Conservation (phyloP, 92 coral and sea anemone species). For the Parazoanthus atlanticus region DNA sequence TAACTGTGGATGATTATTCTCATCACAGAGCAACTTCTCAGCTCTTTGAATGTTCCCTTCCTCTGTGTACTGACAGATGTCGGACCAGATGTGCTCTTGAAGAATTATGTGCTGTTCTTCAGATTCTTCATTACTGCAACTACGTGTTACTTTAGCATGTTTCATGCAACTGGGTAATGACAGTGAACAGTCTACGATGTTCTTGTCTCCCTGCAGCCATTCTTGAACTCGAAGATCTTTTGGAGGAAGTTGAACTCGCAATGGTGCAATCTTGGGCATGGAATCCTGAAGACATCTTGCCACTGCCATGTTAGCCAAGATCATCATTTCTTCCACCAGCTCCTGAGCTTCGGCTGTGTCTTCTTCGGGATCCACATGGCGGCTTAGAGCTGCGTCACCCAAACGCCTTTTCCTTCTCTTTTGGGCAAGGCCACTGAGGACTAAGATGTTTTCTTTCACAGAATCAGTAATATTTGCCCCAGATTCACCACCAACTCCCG, state of each 20-base stretch:
- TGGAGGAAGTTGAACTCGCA: conserved; percentile 72
- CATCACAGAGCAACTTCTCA: conserved; percentile 54
- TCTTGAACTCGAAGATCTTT: conserved; percentile 53
- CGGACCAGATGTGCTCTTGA: conserved; percentile 51
- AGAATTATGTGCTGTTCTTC: conserved; percentile 44
- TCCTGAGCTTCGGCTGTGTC: conserved; percentile 62
- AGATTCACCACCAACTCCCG: conserved; percentile 8
- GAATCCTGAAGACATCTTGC: conserved; percentile 52
- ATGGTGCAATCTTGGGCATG: conserved; percentile 49
- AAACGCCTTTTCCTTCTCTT: conserved; percentile 57
- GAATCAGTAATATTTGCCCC: conserved; percentile 18
- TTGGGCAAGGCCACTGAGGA: conserved; percentile 48
- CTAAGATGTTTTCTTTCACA: conserved; percentile 34
- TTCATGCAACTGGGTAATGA: conserved; percentile 43
- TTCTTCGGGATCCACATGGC: conserved; percentile 43
- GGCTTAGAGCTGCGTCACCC: conserved; percentile 58
- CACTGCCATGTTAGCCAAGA: conserved; percentile 63
- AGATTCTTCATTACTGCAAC: conserved; percentile 2
- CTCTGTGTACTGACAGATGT: conserved; percentile 34
- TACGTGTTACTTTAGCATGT: conserved; percentile 2
- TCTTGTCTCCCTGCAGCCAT: conserved; percentile 52
- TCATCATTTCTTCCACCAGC: conserved; percentile 79
- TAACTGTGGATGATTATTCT: conserved; percentile 68
- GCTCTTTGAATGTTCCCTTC: conserved; percentile 40
- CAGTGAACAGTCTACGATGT: conserved; percentile 44